Evolutionary conservation across 1,140 invertebrate species (phyloP), one percentile per base, ranked within the genome.

Genomic region (Zophobas atratus): DNA sequence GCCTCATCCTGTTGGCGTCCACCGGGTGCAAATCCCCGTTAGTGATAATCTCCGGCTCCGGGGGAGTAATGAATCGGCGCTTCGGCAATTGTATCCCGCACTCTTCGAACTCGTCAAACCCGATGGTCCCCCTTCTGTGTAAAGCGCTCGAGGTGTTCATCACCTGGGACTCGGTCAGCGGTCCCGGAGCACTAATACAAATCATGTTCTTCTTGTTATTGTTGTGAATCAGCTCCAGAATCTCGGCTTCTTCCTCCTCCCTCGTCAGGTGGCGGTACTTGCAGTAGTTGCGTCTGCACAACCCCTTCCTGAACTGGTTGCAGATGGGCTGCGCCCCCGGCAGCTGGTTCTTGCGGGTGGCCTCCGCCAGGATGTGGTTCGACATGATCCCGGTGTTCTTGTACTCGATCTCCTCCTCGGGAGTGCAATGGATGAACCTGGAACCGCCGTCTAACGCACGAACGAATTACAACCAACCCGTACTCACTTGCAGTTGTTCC

Each of bases 271-370:
- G 87, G 53, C 91, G 86, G 86, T 91, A 89, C 85, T 88, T 88
- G 83, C 82, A 89, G 82, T 63, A 84, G 75, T 74, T 86, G 84
- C 76, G 86, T 49, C 77, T 79, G 83, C 94, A 96, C 63, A 91
- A 90, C 1, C 93, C 93, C 84, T 94, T 94, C 34, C 94, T 85
- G 83, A 91, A 95, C 84, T 95, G 93, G 84, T 94, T 94, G 83
- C 94, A 95, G 49, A 94, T 86, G 0, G 93, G 87, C n/a, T 89
- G 89, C 0, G 83, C 79, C 32, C 84, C 82, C 82, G 88, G 79
- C 43, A 86, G 53, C 82, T 89, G 82, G 82, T 86, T 83, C 86
- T 86, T 86, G 57, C 84, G 63, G 2, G 84, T 89, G 0, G 88
- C 81, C 72, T 89, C 87, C 0, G 81, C 86, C 0, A 89, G 77